Conservation (phyloP, 2,797 vertebrate genomes). For the Muscicapa striata region DNA sequence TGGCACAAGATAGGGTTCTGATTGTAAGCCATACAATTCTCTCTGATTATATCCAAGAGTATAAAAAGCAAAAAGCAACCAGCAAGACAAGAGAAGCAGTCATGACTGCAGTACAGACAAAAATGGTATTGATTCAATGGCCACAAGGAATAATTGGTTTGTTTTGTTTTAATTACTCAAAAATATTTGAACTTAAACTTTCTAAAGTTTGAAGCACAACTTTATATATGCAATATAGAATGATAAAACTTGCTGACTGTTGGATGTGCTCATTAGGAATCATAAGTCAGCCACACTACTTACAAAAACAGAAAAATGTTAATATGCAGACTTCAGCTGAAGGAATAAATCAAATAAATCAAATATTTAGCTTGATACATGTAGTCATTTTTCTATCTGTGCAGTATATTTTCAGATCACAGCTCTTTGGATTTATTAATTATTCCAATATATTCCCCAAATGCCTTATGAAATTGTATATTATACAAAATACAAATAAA, state of each 20-base stretch:
- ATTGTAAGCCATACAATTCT: background rate
- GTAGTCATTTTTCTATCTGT: background rate
- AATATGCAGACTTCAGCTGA: background rate
- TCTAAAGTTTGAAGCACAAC: background rate
- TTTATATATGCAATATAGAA: background rate
- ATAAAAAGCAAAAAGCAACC: background rate
- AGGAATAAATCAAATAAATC: conserved; percentile 10
- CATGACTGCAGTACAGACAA: background rate
- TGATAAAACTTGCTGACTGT: background rate
- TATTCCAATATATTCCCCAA: background rate
- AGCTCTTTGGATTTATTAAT: background rate
- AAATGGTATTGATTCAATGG: background rate
- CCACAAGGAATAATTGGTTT: background rate
- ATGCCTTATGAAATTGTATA: background rate
- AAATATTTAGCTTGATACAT: background rate
- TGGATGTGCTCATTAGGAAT: background rate
- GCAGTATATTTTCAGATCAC: background rate
- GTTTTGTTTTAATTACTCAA: background rate
- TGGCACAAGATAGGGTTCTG: background rate
- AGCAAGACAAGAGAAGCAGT: background rate
- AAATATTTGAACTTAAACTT: background rate
- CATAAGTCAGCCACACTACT: background rate
- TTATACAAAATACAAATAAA: background rate
- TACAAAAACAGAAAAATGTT: background rate
- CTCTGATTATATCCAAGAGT: background rate